Percentiles rank a stretch among this genome's conserved stretches.
phyloP scores from a whole-genome alignment of 2,113 vertebrate species.

The Muntiacus muntjak region DNA sequence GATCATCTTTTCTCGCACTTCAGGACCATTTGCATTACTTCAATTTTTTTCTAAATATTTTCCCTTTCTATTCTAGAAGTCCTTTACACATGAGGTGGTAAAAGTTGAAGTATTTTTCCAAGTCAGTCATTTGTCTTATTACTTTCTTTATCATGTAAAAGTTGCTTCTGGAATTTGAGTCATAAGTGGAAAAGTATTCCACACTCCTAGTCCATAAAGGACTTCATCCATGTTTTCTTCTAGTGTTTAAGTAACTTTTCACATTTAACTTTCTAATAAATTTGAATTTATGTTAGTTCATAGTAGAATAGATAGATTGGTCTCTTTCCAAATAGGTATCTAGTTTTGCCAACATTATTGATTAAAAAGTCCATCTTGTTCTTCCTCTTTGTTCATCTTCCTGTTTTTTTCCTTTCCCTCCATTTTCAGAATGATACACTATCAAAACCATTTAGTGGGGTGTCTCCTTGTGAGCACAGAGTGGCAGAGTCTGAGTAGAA shows the following conservation, averaged over 20 bases:
- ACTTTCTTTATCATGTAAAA: not conserved
- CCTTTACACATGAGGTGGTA: not conserved
- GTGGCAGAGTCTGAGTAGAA: not conserved
- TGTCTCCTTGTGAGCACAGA: not conserved
- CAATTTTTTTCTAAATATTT: not conserved
- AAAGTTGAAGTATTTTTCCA: not conserved
- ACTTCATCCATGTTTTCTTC: not conserved
- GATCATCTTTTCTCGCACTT: not conserved
- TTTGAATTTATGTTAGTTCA: not conserved
- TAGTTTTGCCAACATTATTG: not conserved
- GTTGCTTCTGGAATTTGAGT: not conserved
- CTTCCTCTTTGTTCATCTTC: not conserved
- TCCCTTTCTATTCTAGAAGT: not conserved
- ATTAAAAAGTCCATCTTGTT: not conserved
- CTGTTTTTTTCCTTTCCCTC: not conserved
- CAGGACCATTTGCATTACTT: not conserved
- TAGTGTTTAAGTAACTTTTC: not conserved
- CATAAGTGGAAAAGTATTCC: not conserved
- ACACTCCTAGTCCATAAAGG: not conserved
- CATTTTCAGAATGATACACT: not conserved
- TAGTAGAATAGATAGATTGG: not conserved
- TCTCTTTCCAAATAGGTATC: not conserved
- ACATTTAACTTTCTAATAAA: not conserved
- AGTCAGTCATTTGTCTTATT: not conserved
- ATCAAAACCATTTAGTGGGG: not conserved